A percentile compares a stretch with the other conserved stretches of the same genome.
These are phyloP conservation scores for Zosterops japonicus DNA, from an alignment of 2,113 vertebrate genomes.

Conservation along the genomic window DNA sequence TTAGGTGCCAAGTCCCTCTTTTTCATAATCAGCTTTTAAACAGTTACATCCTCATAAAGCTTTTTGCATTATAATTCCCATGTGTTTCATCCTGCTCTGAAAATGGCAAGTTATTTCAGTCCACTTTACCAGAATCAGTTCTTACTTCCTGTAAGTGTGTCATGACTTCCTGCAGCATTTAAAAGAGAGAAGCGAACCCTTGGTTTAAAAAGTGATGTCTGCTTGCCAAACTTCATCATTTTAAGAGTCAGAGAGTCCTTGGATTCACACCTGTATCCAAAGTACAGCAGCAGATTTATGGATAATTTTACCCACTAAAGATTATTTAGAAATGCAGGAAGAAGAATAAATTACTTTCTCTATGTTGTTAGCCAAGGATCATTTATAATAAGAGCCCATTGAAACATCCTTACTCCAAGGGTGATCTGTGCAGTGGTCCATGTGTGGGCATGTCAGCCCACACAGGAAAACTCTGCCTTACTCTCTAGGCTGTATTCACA, in stretches of 20 bases:
- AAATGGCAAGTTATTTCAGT: slow-evolving; percentile 43
- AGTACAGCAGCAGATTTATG: slow-evolving; percentile 48
- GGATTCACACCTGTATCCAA: slow-evolving; percentile 47
- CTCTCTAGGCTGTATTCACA: neutral
- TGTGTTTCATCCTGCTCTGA: slow-evolving; percentile 50
- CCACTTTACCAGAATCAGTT: neutral
- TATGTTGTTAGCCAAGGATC: slow-evolving; percentile 42
- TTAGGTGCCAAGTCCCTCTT: slow-evolving; percentile 45
- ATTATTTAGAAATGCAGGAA: slow-evolving; percentile 49
- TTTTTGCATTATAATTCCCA: slow-evolving; percentile 35
- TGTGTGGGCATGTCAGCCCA: neutral
- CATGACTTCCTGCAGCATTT: slow-evolving; percentile 40
- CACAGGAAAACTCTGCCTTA: neutral
- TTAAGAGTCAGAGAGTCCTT: slow-evolving; percentile 46
- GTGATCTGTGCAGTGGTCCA: slow-evolving; percentile 17
- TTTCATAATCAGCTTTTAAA: slow-evolving; percentile 59
- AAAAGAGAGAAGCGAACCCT: slow-evolving; percentile 9
- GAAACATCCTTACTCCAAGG: slow-evolving; percentile 19
- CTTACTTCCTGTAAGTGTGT: slow-evolving; percentile 33
- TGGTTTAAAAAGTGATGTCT: slow-evolving; percentile 24
- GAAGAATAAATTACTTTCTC: slow-evolving; percentile 30
- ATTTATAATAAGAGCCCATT: slow-evolving; percentile 40
- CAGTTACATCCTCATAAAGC: slow-evolving; percentile 51
- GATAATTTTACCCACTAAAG: slow-evolving; percentile 43
- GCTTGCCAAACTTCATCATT: slow-evolving; percentile 48